Percentiles rank a stretch among this genome's conserved stretches.
Evolutionary conservation across 2,113 vertebrate genomes (phyloP).

Genomic region (Nyctibius bracteatus): DNA sequence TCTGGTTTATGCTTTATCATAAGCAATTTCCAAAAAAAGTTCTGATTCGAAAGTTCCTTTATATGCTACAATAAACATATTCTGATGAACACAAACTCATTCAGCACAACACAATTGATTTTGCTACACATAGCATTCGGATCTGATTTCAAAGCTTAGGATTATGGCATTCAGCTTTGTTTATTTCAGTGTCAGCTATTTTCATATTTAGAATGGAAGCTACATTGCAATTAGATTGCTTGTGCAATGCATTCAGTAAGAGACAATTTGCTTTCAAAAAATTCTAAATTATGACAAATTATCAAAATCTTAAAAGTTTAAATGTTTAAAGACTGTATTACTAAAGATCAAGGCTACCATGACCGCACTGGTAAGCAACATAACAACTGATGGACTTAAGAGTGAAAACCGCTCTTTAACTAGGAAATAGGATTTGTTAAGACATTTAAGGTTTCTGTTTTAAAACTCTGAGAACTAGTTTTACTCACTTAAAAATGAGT

Average conservation of each 20-base stretch:
- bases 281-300: not conserved
- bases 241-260: not conserved
- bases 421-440: not conserved
- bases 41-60: not conserved
- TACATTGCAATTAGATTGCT: not conserved
- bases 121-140: not conserved
- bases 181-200: not conserved
- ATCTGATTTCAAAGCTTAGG: slow-evolving; percentile 2
- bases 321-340: not conserved
- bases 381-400: not conserved
- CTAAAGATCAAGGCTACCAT: not conserved
- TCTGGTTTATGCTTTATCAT: not conserved
- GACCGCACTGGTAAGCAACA: not conserved
- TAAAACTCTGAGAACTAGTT: not conserved
- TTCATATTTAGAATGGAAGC: not conserved
- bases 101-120: not conserved
- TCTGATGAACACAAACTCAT: not conserved
- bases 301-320: not conserved
- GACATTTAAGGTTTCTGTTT: not conserved
- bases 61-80: not conserved
- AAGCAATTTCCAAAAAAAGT: not conserved
- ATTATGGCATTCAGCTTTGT: not conserved
- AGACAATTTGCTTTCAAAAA: not conserved
- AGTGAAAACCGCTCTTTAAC: not conserved
- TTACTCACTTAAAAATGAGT: not conserved